A percentile compares a stretch with the other conserved stretches of the same genome.
Evolutionary conservation across 2,797 vertebrate genomes (phyloP).

Genomic region (Adrianichthys oophorus): DNA sequence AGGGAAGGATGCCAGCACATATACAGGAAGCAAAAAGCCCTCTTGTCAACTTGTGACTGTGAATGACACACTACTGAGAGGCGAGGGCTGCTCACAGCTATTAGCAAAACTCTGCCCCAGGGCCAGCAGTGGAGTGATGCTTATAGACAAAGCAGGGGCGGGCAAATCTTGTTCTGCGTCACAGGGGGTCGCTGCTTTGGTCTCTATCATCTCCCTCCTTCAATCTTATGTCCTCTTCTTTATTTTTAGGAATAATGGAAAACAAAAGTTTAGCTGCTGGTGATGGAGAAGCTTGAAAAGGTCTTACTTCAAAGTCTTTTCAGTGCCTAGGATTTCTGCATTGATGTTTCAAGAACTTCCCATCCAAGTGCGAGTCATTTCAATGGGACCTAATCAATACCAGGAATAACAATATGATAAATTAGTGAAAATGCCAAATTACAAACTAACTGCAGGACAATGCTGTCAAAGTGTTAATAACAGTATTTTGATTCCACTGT

Average conservation of each 20-base stretch:
- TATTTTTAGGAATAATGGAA: background rate
- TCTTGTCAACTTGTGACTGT: constrained; percentile 60
- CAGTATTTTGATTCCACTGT: constrained; percentile 5
- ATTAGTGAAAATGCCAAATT: constrained; percentile 2
- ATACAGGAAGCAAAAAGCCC: constrained; percentile 55
- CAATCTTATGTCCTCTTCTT: constrained; percentile 14
- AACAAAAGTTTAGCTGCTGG: background rate
- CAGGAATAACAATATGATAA: constrained; percentile 5
- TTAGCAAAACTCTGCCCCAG: constrained; percentile 64
- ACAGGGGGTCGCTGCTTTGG: constrained; percentile 39
- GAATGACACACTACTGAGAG: constrained; percentile 59
- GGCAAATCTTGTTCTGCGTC: constrained; percentile 43
- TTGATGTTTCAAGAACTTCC: constrained; percentile 1
- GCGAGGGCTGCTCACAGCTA: constrained; percentile 63
- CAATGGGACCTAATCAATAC: constrained; percentile 3
- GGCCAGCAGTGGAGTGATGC: constrained; percentile 63
- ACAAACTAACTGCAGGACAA: constrained; percentile 10
- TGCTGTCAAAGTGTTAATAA: constrained; percentile 7
- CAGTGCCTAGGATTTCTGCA: background rate
- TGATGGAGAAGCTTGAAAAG: constrained; percentile 18
- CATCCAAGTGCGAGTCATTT: constrained; percentile 14
- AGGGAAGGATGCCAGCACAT: constrained; percentile 1
- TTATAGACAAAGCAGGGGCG: constrained; percentile 67
- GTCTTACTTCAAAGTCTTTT: background rate
- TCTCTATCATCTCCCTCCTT: constrained; percentile 19